Evolutionary conservation across 2,113 vertebrate species (phyloP).

Genomic region (Plectropomus leopardus): DNA sequence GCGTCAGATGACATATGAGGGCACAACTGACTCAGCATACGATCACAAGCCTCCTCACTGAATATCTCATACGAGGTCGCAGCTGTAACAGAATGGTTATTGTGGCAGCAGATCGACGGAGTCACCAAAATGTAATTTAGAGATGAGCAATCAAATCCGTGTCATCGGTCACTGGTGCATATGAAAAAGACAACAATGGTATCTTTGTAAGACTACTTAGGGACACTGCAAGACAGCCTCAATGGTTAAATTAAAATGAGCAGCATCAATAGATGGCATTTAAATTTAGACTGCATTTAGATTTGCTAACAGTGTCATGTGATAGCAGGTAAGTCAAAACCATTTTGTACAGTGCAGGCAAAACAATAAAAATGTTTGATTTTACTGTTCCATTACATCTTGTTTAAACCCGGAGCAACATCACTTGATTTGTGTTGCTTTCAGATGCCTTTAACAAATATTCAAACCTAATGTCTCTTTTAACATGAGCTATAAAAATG

Average conservation of each 20-base stretch:
- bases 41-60: slow-evolving; percentile 24
- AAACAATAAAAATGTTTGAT: background rate
- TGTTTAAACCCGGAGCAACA: too few species aligned
- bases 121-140: background rate
- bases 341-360: background rate
- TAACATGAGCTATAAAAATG: background rate
- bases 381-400: background rate
- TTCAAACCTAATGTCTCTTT: too few species aligned
- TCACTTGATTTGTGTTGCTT: too few species aligned
- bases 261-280: background rate
- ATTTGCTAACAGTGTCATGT: background rate
- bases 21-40: slow-evolving; percentile 34
- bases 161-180: background rate
- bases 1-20: slow-evolving; percentile 19
- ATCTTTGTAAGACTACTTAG: background rate
- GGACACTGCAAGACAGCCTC: background rate
- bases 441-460: too few species aligned
- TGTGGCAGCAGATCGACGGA: slow-evolving; percentile 1
- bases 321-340: background rate
- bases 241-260: slow-evolving; percentile 13
- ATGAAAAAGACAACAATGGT: slow-evolving; percentile 1
- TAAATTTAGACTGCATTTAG: background rate
- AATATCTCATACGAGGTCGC: slow-evolving; percentile 11
- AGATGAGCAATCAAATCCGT: slow-evolving; percentile 29
- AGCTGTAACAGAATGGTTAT: slow-evolving; percentile 25